Conservation (phyloP, 2,888 invertebrate genomes). For the Tridacna gigas region DNA sequence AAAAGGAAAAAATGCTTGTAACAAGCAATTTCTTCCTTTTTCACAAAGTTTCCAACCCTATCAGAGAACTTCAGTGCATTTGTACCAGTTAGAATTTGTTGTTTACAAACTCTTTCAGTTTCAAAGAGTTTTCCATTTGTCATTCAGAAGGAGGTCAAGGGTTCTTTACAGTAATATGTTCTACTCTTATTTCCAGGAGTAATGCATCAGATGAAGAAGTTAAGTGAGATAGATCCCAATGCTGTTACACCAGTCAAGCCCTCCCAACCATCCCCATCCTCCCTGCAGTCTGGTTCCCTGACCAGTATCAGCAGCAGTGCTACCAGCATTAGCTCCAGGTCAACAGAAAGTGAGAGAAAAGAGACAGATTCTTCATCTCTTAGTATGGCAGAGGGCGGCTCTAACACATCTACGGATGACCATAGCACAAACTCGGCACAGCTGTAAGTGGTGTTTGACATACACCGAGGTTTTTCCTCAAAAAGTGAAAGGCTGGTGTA, state of each 20-base stretch:
- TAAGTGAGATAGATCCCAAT: conserved; percentile 89
- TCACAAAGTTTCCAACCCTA: too few species aligned
- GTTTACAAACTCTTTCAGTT: too few species aligned
- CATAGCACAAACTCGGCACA: conserved; percentile 57
- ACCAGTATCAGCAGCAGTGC: conserved; percentile 70
- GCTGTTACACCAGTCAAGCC: conserved; percentile 68
- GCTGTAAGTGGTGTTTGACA: conserved; percentile 55
- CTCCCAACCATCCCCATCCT: conserved; percentile 58
- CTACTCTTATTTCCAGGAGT: conserved; percentile 86
- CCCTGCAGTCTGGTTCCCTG: conserved; percentile 77
- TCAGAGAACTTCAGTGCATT: too few species aligned
- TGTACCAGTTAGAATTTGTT: too few species aligned
- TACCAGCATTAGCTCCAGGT: conserved; percentile 63
- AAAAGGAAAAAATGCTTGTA: too few species aligned
- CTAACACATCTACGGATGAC: conserved; percentile 58
- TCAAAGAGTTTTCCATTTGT: too few species aligned
- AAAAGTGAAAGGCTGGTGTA: too few species aligned
- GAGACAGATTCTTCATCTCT: conserved; percentile 51
- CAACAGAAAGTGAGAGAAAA: conserved; percentile 61
- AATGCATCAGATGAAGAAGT: conserved; percentile 93
- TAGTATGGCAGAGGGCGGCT: conserved; percentile 57
- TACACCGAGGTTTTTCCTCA: too few species aligned
- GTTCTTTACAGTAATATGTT: too few species aligned
- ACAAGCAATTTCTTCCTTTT: too few species aligned
- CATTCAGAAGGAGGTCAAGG: too few species aligned